These are phyloP conservation scores for Gryllus longicercus DNA, from an alignment of 2,888 invertebrate genomes.

Conservation along the genomic window DNA sequence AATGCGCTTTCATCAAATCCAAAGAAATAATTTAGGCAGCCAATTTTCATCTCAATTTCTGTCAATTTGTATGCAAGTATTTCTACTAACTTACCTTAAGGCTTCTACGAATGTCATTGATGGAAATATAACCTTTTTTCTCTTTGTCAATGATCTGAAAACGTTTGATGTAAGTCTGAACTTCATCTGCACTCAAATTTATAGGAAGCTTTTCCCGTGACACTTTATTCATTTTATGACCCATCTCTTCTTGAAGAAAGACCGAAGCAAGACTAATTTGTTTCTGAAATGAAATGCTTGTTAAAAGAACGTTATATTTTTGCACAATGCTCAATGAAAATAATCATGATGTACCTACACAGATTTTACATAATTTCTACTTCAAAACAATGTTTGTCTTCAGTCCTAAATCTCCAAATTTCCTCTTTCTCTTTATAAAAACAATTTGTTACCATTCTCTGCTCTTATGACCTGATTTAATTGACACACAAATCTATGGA, in stretches of 20 bases:
- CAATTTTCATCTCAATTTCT: too few species aligned
- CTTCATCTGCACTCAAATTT: slow-evolving; percentile 89
- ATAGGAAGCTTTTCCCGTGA: slow-evolving; percentile 85
- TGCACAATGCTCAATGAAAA: too few species aligned
- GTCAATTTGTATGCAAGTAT: too few species aligned
- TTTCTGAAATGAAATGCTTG: slow-evolving; percentile 52
- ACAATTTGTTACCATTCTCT: too few species aligned
- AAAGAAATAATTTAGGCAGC: too few species aligned
- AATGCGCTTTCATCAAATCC: neutral
- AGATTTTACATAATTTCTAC: too few species aligned
- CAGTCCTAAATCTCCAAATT: too few species aligned
- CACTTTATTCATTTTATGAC: slow-evolving; percentile 84
- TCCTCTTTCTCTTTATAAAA: too few species aligned
- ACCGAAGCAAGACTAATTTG: slow-evolving; percentile 78
- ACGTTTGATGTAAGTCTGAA: slow-evolving; percentile 87
- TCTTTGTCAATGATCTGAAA: slow-evolving; percentile 95
- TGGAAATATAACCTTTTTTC: slow-evolving; percentile 95
- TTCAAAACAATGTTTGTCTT: too few species aligned
- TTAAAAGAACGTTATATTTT: neutral
- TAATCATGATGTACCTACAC: too few species aligned
- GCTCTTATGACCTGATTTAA: too few species aligned
- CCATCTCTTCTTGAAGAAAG: slow-evolving; percentile 95
- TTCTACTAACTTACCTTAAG: slow-evolving; percentile 70
- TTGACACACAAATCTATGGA: too few species aligned
- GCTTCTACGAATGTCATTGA: slow-evolving; percentile 93